These are phyloP conservation scores for Magallana nippona DNA, from an alignment of 2,888 invertebrate species.

Conservation along the genomic window DNA sequence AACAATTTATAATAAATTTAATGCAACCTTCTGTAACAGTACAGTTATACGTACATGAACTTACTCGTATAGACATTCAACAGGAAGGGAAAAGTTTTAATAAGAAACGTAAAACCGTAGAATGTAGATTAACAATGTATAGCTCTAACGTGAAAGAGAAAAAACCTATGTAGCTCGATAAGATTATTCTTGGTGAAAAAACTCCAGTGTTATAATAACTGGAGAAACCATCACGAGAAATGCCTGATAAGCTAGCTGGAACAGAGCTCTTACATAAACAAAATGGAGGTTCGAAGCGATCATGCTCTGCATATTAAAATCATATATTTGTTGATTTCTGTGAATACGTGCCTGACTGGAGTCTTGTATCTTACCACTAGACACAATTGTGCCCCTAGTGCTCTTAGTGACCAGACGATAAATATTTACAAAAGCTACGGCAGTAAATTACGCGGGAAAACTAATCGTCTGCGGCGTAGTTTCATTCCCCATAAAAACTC, in stretches of 20 bases:
- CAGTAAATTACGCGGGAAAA: conserved; percentile 9
- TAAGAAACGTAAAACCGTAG: not conserved
- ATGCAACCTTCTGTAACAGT: too few species aligned
- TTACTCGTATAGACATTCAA: too few species aligned
- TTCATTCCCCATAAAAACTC: not conserved
- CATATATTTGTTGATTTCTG: conserved; percentile 10
- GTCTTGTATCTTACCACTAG: not conserved
- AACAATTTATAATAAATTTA: too few species aligned
- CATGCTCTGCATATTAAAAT: conserved; percentile 14
- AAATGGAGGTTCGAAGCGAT: conserved; percentile 12
- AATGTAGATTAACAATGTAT: not conserved
- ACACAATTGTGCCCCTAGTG: not conserved
- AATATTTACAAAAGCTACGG: conserved; percentile 19
- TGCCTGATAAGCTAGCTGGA: not conserved
- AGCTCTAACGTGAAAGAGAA: not conserved
- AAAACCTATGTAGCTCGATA: not conserved
- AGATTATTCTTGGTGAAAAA: not conserved
- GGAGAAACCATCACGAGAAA: conserved; percentile 11
- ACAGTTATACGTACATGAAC: too few species aligned
- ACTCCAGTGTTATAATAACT: conserved; percentile 13
- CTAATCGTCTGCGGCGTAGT: conserved; percentile 23
- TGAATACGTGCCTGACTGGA: conserved; percentile 17
- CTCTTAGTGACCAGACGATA: conserved; percentile 15
- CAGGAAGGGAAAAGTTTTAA: too few species aligned
- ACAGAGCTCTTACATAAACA: conserved; percentile 14